phyloP scores from a whole-genome alignment of 2,113 vertebrate genomes.

The Calyptomena viridis region DNA sequence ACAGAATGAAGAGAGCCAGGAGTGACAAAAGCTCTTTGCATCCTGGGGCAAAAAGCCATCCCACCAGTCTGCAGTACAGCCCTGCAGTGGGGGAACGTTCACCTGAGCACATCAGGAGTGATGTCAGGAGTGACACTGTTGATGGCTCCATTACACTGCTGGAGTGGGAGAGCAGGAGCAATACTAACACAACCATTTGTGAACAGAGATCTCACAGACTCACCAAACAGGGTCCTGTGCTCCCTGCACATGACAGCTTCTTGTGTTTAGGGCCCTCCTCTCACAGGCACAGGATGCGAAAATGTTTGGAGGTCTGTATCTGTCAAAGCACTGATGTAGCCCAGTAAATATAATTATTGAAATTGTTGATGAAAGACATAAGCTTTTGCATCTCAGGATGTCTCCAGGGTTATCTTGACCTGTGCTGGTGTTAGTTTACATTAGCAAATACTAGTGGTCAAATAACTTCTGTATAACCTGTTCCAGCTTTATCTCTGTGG shows the following conservation, averaged over 20 bases:
- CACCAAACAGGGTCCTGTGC: not conserved
- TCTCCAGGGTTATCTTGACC: not conserved
- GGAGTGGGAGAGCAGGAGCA: not conserved
- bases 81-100: not conserved
- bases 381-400: not conserved
- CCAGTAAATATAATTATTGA: not conserved
- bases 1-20: not conserved
- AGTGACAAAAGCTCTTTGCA: not conserved
- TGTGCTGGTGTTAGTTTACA: not conserved
- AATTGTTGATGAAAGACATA: not conserved
- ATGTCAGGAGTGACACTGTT: not conserved
- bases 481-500: not conserved
- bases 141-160: not conserved
- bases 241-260: rapidly evolving
- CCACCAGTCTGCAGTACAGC: not conserved
- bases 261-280: not conserved
- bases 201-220: not conserved
- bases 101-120: not conserved
- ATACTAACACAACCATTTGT: not conserved
- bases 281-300: not conserved
- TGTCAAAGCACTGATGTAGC: not conserved
- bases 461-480: not conserved
- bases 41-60: not conserved
- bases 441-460: not conserved
- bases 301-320: not conserved